Conservation (phyloP, 2,888 invertebrate genomes). For the Cremastobaeus sp. region DNA sequence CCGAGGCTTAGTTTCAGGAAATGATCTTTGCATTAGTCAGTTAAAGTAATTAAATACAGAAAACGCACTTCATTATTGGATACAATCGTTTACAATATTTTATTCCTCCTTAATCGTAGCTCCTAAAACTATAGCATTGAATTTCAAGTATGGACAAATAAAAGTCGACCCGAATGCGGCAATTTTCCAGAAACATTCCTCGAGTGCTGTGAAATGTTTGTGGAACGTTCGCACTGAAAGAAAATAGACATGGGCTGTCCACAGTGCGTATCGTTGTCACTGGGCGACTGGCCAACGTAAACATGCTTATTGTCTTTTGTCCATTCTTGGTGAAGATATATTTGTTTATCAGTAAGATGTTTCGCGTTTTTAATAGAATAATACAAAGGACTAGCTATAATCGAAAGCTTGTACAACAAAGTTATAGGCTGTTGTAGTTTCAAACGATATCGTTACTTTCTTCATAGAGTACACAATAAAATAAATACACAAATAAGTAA, state of each 20-base stretch:
- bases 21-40: conserved; percentile 31
- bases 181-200: too few relatives aligned
- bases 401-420: conserved; percentile 63
- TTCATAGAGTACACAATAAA: too few relatives aligned
- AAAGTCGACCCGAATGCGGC: too few relatives aligned
- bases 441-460: too few relatives aligned
- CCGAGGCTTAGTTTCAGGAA: conserved; percentile 28
- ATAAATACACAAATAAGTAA: too few relatives aligned
- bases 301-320: conserved; percentile 42
- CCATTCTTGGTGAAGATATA: conserved; percentile 34
- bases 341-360: conserved; percentile 8
- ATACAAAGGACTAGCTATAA: conserved; percentile 67
- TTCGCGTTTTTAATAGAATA: conserved; percentile 58
- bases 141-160: conserved; percentile 52
- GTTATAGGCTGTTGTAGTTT: conserved; percentile 42
- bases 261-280: neutral
- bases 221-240: too few relatives aligned
- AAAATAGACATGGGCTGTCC: neutral
- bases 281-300: neutral
- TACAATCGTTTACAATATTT: conserved; percentile 38
- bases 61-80: conserved; percentile 44
- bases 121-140: conserved; percentile 33
- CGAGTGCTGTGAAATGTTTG: too few relatives aligned
- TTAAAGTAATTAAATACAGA: conserved; percentile 47
- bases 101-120: conserved; percentile 35